Conservation (phyloP, 2,888 invertebrate species). For the Coremacera marginata region DNA sequence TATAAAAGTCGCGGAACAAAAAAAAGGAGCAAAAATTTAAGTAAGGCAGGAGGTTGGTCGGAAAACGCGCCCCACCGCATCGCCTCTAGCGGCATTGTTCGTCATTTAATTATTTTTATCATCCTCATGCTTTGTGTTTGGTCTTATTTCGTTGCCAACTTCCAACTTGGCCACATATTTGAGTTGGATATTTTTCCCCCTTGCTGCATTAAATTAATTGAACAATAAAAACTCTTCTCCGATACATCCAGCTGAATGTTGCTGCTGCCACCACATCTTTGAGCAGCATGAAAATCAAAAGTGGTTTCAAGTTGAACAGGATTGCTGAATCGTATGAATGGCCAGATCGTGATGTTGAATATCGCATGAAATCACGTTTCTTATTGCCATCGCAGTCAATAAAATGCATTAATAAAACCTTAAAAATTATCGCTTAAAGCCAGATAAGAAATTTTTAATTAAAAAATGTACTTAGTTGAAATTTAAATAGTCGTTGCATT, state of each 20-base stretch:
- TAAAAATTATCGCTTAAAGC: no score
- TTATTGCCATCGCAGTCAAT: constrained; percentile 5
- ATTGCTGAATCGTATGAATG: background rate
- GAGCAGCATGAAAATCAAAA: constrained; percentile 51
- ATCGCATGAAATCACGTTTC: constrained; percentile 31
- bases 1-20: constrained; percentile 32
- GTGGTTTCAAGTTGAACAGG: constrained; percentile 49
- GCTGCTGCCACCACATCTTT: constrained; percentile 14
- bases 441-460: no score
- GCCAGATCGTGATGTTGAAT: constrained; percentile 33
- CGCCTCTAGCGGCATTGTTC: constrained; percentile 48
- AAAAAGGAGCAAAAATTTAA: constrained; percentile 64
- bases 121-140: no score
- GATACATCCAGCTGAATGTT: background rate
- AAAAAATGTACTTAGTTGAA: no score
- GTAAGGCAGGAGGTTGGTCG: constrained; percentile 68
- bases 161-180: no score
- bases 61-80: constrained; percentile 27
- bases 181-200: no score
- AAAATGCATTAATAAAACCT: constrained; percentile 15
- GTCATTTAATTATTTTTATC: constrained; percentile 58
- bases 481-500: no score
- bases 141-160: no score
- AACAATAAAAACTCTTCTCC: no score
- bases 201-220: no score